phyloP scores from a whole-genome alignment of 1,140 invertebrate genomes.

The Pogonomyrmex barbatus region DNA sequence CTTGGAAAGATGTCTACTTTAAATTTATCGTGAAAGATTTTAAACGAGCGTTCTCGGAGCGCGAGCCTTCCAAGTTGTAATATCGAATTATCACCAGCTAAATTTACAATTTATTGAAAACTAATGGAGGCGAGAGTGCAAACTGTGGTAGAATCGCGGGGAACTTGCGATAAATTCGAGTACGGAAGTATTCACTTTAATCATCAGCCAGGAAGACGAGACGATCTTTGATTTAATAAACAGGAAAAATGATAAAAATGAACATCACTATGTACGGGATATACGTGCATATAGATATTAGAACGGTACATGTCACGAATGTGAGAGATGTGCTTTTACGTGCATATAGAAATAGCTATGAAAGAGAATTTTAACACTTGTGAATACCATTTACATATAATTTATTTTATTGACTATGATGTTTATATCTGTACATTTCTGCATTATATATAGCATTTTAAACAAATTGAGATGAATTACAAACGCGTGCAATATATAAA shows the following conservation, averaged over 20 bases:
- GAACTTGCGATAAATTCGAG: not conserved
- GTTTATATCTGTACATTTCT: not conserved
- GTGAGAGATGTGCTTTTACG: not conserved
- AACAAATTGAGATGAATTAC: not conserved
- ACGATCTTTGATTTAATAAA: not conserved
- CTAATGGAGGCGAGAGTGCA: not conserved
- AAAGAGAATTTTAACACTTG: not conserved
- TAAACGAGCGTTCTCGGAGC: not conserved
- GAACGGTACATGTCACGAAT: not conserved
- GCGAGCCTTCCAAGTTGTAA: not conserved
- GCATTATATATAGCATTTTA: not conserved
- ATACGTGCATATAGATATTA: not conserved
- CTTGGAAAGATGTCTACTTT: slow-evolving; percentile 80
- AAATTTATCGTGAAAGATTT: slow-evolving; percentile 26
- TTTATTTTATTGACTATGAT: not conserved
- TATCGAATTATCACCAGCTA: slow-evolving; percentile 8
- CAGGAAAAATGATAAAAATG: not conserved
- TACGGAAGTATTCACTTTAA: slow-evolving; percentile 2
- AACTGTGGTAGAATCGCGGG: not conserved
- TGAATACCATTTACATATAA: not conserved
- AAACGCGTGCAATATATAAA: not conserved
- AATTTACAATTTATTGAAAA: slow-evolving; percentile 32
- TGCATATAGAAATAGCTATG: not conserved
- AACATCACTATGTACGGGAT: not conserved
- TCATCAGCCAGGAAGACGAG: not conserved